These are phyloP conservation scores for Pseudomyrmex flavicornis DNA, from an alignment of 1,140 invertebrate genomes.

Conservation along the genomic window DNA sequence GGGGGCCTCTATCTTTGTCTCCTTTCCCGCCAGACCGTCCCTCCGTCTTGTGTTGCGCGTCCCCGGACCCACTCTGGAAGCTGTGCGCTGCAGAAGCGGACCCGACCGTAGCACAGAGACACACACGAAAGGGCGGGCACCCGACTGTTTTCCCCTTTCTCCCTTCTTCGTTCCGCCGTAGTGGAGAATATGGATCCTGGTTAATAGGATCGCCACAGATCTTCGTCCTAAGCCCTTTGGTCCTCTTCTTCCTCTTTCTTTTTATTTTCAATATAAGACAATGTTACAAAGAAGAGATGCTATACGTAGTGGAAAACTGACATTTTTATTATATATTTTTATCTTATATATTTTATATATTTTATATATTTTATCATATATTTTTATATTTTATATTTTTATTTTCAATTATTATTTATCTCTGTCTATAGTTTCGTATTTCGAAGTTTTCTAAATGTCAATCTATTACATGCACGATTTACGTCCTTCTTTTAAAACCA, in stretches of 20 bases:
- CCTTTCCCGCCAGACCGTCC: conserved; percentile 52
- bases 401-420: background rate
- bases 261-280: conserved; percentile 14
- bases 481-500: background rate
- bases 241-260: conserved; percentile 7
- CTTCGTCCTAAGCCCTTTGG: conserved; percentile 54
- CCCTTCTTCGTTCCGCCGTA: background rate
- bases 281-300: conserved; percentile 9
- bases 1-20: conserved; percentile 63
- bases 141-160: conserved; percentile 47
- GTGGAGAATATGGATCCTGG: conserved; percentile 67
- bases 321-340: too few species aligned
- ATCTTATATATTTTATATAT: too few species aligned
- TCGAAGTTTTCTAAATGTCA: too few species aligned
- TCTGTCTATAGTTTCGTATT: too few species aligned
- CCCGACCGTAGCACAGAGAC: conserved; percentile 68
- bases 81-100: conserved; percentile 65
- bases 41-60: conserved; percentile 46
- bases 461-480: too few species aligned
- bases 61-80: conserved; percentile 50
- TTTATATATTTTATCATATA: conserved; percentile 4
- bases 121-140: conserved; percentile 73
- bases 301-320: background rate
- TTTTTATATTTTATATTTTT: background rate
- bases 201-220: conserved; percentile 71